Base-by-base conservation (phyloP, 1,140 invertebrate species). In the Drosophila willistoni region DNA sequence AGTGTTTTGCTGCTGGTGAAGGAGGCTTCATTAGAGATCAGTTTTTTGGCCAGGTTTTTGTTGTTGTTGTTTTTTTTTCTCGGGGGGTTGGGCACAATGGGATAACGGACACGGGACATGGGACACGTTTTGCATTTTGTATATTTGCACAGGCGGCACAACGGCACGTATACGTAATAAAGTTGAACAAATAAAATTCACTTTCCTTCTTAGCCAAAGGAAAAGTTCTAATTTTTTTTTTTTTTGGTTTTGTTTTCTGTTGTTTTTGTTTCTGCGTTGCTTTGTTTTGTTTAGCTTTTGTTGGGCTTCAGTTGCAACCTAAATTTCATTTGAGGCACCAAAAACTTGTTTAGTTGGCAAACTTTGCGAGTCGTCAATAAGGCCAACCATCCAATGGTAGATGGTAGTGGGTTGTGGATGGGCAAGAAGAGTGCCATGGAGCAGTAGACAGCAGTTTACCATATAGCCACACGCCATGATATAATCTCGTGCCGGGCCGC, bases 261-360 rank as follows among this genome's bases (percentile, higher is more conserved):
- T 56, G 13, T 19, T 44, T 34, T 63, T 56, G 67, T 34, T 39
- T 25, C 34, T 34, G 33, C 44, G 73, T 62, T 72, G 62, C 59
- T 60, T 64, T 78, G 77, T 51, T 83, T 84, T 89, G 77, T 89
- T 83, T 87, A 60, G 84, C 73, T 81, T 81, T 90, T 89, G 84
- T 89, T 90, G 69, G 85, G 84, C 84, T 89, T 89, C 84, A 73
- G 85, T 90, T 89, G 85, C 84, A 90, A 89, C 84, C 84, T 89
- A 89, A 89, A 89, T 89, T 89, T 89, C 84, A 89, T 90, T 89
- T 89, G 84, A 87, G 83, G 83, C 83, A 80, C 83, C 44, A 51
- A 87, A 87, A 87, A 87, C 83, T 87, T 87, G 83, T 87, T 87
- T 89, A 90, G 84, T 90, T 90, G 85, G 84, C 85, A 90, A 89